These are phyloP conservation scores for Crax fasciolata DNA, from an alignment of 2,797 vertebrate genomes.

Conservation along the genomic window DNA sequence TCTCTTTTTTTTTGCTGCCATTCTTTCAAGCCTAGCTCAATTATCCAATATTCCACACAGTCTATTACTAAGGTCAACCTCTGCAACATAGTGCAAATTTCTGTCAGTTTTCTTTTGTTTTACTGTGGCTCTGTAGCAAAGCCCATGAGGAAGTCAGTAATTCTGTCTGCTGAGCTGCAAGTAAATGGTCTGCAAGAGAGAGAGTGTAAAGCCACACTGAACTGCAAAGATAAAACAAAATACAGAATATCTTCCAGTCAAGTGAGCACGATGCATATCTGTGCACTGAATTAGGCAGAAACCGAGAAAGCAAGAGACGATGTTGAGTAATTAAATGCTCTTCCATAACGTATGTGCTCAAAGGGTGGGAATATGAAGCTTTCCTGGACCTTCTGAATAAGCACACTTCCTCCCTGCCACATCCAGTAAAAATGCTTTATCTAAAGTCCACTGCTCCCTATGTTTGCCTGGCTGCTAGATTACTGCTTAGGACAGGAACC, in stretches of 20 bases:
- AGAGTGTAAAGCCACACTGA: neutral
- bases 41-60: slow-evolving; percentile 43
- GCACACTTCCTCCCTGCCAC: neutral
- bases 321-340: slow-evolving; percentile 1
- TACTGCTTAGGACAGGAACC: neutral
- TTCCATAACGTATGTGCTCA: neutral
- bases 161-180: slow-evolving; percentile 24
- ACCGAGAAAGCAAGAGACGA: neutral
- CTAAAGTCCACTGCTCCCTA: neutral
- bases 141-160: slow-evolving; percentile 14
- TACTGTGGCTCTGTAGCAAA: slow-evolving; percentile 19
- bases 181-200: neutral
- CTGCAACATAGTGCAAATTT: slow-evolving; percentile 34
- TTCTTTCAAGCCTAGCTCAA: slow-evolving; percentile 45
- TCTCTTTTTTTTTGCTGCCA: slow-evolving; percentile 30
- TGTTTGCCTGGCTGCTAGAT: neutral
- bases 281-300: neutral
- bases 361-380: neutral
- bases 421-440: neutral
- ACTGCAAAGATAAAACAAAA: slow-evolving; percentile 7
- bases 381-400: neutral
- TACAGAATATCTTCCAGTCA: neutral
- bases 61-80: slow-evolving; percentile 52
- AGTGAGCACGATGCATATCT: neutral
- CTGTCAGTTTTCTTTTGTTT: slow-evolving; percentile 47